Evolutionary conservation across 2,888 invertebrate species (phyloP), one percentile per base, ranked within the genome.

Genomic region (Nebria salina): DNA sequence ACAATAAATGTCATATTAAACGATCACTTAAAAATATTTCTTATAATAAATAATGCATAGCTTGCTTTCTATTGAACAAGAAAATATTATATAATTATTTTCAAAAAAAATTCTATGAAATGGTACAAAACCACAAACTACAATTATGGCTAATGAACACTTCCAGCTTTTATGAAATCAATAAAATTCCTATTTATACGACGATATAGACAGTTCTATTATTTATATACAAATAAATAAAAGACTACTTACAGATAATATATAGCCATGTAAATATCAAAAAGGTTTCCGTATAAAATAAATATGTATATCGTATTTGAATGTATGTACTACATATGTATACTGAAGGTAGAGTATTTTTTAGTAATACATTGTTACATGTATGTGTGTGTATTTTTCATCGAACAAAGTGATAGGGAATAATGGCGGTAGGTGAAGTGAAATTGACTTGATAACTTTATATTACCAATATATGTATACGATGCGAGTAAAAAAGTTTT

Each of bases 391-490:
- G 15, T 26, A 8, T 70, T 34, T 26, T 70, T 70, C 34, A 70
- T 70, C 70, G 70, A 70, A 70, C 70, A 34, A 20, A 34, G 34
- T 65, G 65, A 78, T 73, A 78, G 15, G 20, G 72, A 78, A 78
- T 77, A 72, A 34, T 54, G 54, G 54, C 13, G 54, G 11, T 42
- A 26, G 65, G 41, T 41, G 65, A 77, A 77, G 77, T 77, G 8
- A 78, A 73, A 78, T 78, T 78, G 73, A 66, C 65, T 78, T 78
- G 73, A 78, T 78, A 78, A 78, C 65, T 72, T 72, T 26, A 26
- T 43, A 65, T 73, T 54, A 54, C 8, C 54, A 54, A 54, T 54
- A 54, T n/a, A 68, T 15, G n/a, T 75, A 34, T 41, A 34, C 26
- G 15, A 42, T 11, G 70, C 73, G 73, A 26, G 65, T 72, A 65